Evolutionary conservation across 2,113 vertebrate genomes (phyloP).

Genomic region (Muntiacus reevesi): DNA sequence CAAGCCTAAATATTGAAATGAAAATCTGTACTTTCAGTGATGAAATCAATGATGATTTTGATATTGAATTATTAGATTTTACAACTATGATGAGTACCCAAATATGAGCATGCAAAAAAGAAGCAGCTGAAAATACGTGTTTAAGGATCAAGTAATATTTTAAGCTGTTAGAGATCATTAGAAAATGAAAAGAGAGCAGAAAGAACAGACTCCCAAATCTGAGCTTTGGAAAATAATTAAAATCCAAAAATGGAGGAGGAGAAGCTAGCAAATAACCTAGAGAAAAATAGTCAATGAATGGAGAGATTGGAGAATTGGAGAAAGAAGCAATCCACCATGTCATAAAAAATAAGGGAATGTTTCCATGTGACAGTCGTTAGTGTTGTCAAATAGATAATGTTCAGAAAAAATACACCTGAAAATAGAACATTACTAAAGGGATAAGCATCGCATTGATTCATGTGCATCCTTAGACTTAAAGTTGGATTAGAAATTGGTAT

Average conservation of each 20-base stretch:
- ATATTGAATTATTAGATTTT: neutral
- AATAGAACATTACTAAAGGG: neutral
- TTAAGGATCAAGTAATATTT: neutral
- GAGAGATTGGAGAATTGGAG: neutral
- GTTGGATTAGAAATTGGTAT: neutral
- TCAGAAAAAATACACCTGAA: neutral
- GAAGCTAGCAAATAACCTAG: neutral
- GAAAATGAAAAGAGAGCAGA: neutral
- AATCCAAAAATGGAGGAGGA: neutral
- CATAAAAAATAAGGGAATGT: neutral
- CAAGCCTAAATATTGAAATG: neutral
- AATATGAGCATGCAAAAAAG: neutral
- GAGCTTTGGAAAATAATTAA: neutral
- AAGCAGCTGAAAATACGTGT: neutral
- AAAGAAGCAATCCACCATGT: neutral
- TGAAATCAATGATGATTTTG: neutral
- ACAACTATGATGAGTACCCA: neutral
- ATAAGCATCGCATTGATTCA: neutral
- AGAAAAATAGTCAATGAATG: neutral
- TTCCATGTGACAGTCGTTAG: neutral
- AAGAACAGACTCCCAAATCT: neutral
- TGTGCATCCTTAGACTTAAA: neutral
- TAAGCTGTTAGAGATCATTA: neutral
- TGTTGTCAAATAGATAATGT: neutral
- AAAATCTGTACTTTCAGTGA: neutral